Evolutionary conservation across 1,140 invertebrate genomes (phyloP).

Genomic region (Oncopodura yosiiana): DNA sequence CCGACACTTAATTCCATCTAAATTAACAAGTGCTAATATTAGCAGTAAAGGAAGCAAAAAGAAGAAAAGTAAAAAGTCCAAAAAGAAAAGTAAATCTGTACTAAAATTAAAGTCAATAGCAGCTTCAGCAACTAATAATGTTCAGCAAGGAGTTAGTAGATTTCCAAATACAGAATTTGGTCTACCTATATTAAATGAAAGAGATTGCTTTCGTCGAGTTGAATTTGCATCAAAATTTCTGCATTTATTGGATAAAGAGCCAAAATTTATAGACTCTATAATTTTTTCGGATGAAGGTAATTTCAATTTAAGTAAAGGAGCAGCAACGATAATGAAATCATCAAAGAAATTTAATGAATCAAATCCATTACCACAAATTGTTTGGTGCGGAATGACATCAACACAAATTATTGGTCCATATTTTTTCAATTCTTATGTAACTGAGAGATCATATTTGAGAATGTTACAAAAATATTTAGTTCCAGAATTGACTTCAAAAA

Average conservation of each 20-base stretch:
- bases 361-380: constrained; percentile 20
- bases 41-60: no score
- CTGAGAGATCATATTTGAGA: constrained; percentile 24
- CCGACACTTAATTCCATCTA: no score
- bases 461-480: constrained; percentile 28
- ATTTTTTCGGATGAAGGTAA: constrained; percentile 34
- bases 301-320: constrained; percentile 17
- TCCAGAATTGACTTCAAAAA: constrained; percentile 18
- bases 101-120: no score
- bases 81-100: no score
- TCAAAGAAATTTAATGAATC: constrained; percentile 18
- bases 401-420: constrained; percentile 29
- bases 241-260: constrained; percentile 14
- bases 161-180: no score
- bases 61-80: no score
- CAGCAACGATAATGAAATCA: background rate
- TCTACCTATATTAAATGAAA: constrained; percentile 11
- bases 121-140: no score
- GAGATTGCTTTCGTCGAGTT: constrained; percentile 13
- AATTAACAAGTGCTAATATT: no score
- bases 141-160: no score
- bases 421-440: constrained; percentile 33
- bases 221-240: constrained; percentile 21
- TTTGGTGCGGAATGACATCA: constrained; percentile 30
- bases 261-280: constrained; percentile 12